Conservation (phyloP, 2,113 vertebrate species). For the Cephalopterus ornatus region DNA sequence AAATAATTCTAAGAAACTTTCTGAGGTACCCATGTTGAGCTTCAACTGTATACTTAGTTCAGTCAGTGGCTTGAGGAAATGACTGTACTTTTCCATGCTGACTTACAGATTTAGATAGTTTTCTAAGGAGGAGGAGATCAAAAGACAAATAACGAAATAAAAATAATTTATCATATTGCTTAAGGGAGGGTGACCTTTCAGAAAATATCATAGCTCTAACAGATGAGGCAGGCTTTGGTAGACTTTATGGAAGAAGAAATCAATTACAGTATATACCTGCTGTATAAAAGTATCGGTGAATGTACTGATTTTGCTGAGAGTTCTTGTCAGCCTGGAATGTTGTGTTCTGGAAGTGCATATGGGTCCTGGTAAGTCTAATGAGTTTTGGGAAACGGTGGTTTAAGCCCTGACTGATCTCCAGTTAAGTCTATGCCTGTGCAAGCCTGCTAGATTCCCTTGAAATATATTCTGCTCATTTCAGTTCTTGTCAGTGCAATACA, state of each 20-base stretch:
- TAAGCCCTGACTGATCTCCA: background rate
- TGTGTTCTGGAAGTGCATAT: background rate
- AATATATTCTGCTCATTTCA: background rate
- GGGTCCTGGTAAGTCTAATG: background rate
- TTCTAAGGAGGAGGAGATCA: background rate
- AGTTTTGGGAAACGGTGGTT: background rate
- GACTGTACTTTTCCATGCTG: background rate
- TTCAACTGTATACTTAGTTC: background rate
- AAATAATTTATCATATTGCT: constrained; percentile 29
- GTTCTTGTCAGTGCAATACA: background rate
- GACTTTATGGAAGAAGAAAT: background rate
- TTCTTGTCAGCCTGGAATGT: background rate
- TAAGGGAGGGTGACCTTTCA: constrained; percentile 34
- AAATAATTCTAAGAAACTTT: background rate
- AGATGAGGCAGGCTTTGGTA: constrained; percentile 1
- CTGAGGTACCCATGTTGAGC: background rate
- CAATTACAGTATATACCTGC: background rate
- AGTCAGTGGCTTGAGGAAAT: background rate
- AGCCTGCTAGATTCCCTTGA: background rate
- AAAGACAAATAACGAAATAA: background rate
- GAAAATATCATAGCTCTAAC: background rate
- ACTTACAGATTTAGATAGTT: background rate
- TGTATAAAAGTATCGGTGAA: background rate
- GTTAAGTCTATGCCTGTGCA: background rate
- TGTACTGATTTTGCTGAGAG: background rate